Base-by-base conservation (phyloP, 2,888 invertebrate genomes). In the Acronicta alni region DNA sequence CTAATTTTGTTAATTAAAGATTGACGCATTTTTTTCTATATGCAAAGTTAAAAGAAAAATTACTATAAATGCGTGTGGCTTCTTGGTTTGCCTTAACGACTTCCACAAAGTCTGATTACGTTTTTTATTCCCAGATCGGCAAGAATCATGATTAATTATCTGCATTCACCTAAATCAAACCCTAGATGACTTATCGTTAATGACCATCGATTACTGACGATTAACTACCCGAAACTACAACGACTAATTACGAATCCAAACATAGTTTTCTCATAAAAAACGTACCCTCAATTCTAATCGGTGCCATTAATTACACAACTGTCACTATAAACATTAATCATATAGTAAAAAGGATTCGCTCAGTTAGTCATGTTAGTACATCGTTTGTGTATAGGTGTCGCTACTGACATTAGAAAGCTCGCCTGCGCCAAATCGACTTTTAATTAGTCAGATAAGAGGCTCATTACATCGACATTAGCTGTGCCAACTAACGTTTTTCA, bases 381-480 rank as follows among this genome's bases (percentile, higher is more conserved):
- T 60, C 75, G 57, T 58, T 66, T 59, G 48, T 63, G 55, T 74
- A 60, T 74, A 75, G 75, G 66, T 78, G 79, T 79, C 79, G 79
- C 80, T 75, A 71, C 77, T 60, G 75, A 75, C 83, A 86, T 84
- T 89, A 89, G 92, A 93, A 91, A 93, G 92, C 81, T 72, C 68
- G 72, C 73, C 69, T 83, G 84, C 78, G 79, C 89, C 77, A 91
- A 94, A 94, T 94, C 93, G 92, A 91, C 87, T 93, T 94, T 94
- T 94, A 94, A 94, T 94, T 93, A 93, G 88, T 91, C 79, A 88
- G 90, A 92, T 92, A 93, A 93, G 91, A 85, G 87, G 73, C 90
- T 89, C 90, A 93, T 93, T 92, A 92, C 90, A 85, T 83, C 75
- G 80, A 83, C 91, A 90, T 93, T 90, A 89, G 88, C 85, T 88